Conservation (phyloP, 2,113 vertebrate species). For the Elachura formosa region DNA sequence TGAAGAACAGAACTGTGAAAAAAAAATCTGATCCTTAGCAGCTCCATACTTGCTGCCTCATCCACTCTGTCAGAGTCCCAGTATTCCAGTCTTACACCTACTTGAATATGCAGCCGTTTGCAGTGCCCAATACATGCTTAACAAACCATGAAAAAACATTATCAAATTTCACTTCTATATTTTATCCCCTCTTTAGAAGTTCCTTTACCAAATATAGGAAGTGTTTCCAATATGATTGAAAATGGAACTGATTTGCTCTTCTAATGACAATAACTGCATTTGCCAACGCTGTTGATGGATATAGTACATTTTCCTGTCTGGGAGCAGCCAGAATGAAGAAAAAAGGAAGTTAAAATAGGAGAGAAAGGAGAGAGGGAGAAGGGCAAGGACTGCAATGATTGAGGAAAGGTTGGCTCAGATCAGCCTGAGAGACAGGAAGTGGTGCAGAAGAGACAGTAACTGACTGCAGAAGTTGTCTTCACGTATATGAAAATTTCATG, state of each 20-base stretch:
- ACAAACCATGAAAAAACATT: not conserved
- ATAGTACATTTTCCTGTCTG: not conserved
- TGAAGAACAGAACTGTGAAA: not conserved
- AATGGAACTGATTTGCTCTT: not conserved
- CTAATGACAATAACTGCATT: not conserved
- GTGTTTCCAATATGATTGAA: not conserved
- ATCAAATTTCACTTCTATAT: not conserved
- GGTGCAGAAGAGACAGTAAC: not conserved
- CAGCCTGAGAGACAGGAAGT: not conserved
- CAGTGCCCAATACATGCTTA: not conserved
- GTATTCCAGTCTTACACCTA: not conserved
- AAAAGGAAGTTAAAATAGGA: not conserved
- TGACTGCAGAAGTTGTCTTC: not conserved
- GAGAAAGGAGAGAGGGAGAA: not conserved
- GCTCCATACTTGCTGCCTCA: not conserved
- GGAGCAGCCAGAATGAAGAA: not conserved
- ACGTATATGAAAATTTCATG: not conserved
- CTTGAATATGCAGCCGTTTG: not conserved
- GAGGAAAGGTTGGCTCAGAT: not conserved
- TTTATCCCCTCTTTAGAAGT: not conserved
- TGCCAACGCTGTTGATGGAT: not conserved
- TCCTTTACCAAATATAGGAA: not conserved
- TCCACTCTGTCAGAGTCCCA: not conserved
- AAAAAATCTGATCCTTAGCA: not conserved
- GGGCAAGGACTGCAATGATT: not conserved